These are phyloP conservation scores for Synchiropus splendidus DNA, from an alignment of 2,113 vertebrate species.

Conservation along the genomic window DNA sequence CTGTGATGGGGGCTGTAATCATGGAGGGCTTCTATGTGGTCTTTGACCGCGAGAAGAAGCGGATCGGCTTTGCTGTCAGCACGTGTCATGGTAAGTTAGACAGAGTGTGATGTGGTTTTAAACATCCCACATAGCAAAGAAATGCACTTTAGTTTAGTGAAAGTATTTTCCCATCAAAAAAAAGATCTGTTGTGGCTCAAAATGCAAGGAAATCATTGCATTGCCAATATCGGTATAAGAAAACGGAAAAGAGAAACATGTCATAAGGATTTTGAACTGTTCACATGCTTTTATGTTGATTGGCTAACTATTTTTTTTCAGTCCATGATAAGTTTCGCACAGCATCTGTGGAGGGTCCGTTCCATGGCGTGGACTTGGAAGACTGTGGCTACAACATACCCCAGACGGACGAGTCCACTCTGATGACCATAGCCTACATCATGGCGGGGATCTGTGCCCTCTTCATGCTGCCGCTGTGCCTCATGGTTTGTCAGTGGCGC, in stretches of 20 bases:
- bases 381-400: slow-evolving; percentile 98
- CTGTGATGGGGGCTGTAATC: slow-evolving; percentile 95
- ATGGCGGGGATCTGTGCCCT: slow-evolving; percentile 97
- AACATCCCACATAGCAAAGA: too few relatives aligned
- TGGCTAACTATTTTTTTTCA: too few relatives aligned
- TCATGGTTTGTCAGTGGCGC: slow-evolving; percentile 98
- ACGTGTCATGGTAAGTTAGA: slow-evolving; percentile 83
- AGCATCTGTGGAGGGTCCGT: slow-evolving; percentile 82
- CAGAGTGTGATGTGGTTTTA: too few relatives aligned
- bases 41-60: slow-evolving; percentile 84
- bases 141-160: too few relatives aligned
- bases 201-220: too few relatives aligned
- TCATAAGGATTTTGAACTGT: too few relatives aligned
- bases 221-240: too few relatives aligned
- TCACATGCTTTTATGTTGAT: too few relatives aligned
- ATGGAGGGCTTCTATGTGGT: slow-evolving; percentile 98
- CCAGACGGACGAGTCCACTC: slow-evolving; percentile 94
- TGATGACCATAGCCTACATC: slow-evolving; percentile 97
- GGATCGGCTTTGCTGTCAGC: slow-evolving; percentile 93
- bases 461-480: slow-evolving; percentile 97
- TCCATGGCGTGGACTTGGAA: slow-evolving; percentile 79
- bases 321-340: slow-evolving; percentile 90
- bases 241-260: too few relatives aligned
- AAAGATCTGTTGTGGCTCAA: too few relatives aligned
- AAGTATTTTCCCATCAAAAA: too few relatives aligned